These are phyloP conservation scores for Amphipyra berbera DNA, from an alignment of 2,888 invertebrate species.

Conservation along the genomic window DNA sequence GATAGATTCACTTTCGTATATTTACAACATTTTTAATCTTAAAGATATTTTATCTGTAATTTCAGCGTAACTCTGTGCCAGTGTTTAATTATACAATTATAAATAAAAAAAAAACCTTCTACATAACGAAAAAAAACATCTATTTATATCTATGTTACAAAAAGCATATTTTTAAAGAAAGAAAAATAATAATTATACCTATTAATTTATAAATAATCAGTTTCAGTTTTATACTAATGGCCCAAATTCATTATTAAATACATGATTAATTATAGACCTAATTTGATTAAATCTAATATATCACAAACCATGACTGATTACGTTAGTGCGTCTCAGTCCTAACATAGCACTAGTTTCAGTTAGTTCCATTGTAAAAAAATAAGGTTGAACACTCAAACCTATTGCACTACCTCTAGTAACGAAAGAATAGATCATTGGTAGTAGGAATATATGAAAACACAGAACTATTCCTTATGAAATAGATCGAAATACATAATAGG, in stretches of 20 bases:
- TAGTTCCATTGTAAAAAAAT: conserved; percentile 41
- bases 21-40: no score
- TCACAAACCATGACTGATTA: conserved; percentile 84
- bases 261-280: conserved; percentile 58
- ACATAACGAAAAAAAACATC: neutral
- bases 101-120: no score
- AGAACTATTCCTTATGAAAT: neutral
- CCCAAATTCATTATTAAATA: conserved; percentile 57
- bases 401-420: conserved; percentile 35
- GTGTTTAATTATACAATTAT: no score
- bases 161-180: neutral
- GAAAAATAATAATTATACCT: no score
- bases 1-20: no score
- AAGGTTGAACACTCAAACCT: conserved; percentile 14
- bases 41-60: no score
- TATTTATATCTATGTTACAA: neutral
- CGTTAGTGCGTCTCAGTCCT: conserved; percentile 61
- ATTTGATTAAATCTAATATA: conserved; percentile 78
- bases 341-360: conserved; percentile 58
- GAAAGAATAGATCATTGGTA: neutral
- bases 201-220: neutral
- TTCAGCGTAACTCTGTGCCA: no score
- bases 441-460: neutral
- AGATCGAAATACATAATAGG: neutral
- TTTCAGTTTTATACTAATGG: conserved; percentile 49